Evolutionary conservation across 2,888 invertebrate genomes (phyloP), one percentile per base, ranked within the genome.

Genomic region (Drosophila birchii): DNA sequence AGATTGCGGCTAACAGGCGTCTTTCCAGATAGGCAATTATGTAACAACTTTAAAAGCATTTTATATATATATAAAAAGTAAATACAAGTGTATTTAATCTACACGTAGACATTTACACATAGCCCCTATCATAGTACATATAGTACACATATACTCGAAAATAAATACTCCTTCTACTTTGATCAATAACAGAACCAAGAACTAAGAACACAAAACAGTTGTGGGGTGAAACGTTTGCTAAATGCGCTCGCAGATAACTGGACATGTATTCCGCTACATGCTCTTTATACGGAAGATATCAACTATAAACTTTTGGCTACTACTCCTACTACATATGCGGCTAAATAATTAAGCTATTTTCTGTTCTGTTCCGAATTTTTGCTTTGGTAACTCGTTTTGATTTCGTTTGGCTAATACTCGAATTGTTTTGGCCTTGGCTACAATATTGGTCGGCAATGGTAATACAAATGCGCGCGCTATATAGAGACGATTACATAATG

Each of bases 1-100:
- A 57, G 71, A 63, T 60, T 49, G 44, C 49, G 26, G 67, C 73
- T 78, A 82, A 75, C 77, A 79, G 45, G 55, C 57, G 34, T 47
- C n/a, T 26, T 14, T 49, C 32, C 60, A 57, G 71, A 57, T 71
- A 67, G 49, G 59, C 73, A 86, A 79, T 66, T 67, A 70, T 73
- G 57, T 75, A 86, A 88, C 87, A 83, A 77, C 68, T 88, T 83
- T 64, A 78, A 84, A 75, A 77, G 75, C 75, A 63, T 63, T 56
- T 51, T 53, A 36, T 80, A 69, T 43, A 32, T 82, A 77, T 77
- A 85, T 68, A 86, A 88, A 87, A 77, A 77, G 62, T 55, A 55
- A 53, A 74, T 66, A 72, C 61, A 60, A 53, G 34, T 32, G 38
- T 54, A 38, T 67, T 47, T 74, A n/a, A 72, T 58, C 55, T 75